Percentiles rank a stretch among this genome's conserved stretches.
Conservation (phyloP, 2,797 vertebrate genomes). For the Pachyuromys duprasi region DNA sequence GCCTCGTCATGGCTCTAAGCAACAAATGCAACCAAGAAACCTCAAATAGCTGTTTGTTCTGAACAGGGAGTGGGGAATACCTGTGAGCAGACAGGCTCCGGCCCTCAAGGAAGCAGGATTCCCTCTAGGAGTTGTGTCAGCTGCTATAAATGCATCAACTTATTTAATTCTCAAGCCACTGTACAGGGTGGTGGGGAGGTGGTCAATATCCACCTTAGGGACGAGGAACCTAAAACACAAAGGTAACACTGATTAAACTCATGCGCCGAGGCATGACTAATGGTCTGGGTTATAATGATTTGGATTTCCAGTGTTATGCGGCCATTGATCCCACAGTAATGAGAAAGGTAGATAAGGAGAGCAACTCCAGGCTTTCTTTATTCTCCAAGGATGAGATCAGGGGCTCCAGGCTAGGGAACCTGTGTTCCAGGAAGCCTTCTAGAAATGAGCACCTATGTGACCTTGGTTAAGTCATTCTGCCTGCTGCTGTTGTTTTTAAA, state of each 20-base stretch:
- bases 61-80: not conserved
- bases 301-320: not conserved
- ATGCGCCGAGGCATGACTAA: not conserved
- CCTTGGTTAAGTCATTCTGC: not conserved
- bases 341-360: not conserved
- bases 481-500: not conserved
- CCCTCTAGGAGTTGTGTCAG: not conserved
- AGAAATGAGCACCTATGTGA: not conserved
- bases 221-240: constrained; percentile 28
- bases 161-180: constrained; percentile 32
- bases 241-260: constrained; percentile 4
- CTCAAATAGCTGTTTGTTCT: not conserved
- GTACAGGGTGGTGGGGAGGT: not conserved
- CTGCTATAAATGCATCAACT: not conserved
- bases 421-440: not conserved
- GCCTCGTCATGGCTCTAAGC: not conserved
- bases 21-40: not conserved
- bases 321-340: constrained; percentile 16
- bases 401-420: not conserved
- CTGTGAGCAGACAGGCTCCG: not conserved
- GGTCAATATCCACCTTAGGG: not conserved
- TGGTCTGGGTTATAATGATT: not conserved
- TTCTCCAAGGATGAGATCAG: constrained; percentile 29
- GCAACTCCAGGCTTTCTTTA: not conserved
- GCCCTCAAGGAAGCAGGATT: not conserved